These are phyloP conservation scores for Tenthredo livida DNA, from an alignment of 2,888 invertebrate species.

Conservation along the genomic window DNA sequence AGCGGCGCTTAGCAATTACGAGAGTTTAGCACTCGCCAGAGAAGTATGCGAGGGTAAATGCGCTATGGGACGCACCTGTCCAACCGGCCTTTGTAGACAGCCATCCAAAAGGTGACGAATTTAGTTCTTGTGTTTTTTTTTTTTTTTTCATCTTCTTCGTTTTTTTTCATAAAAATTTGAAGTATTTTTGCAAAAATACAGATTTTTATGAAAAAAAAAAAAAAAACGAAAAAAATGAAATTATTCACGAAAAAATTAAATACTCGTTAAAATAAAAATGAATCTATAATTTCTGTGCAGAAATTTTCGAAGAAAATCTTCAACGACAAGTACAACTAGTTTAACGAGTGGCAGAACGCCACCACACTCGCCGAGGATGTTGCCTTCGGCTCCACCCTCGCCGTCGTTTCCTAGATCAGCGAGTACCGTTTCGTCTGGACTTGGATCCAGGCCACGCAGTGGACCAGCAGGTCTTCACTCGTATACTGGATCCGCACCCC, in stretches of 20 bases:
- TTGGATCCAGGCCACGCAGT: slow-evolving; percentile 82
- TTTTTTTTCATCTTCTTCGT: background rate
- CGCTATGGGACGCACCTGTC: slow-evolving; percentile 90
- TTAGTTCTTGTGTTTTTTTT: slow-evolving; percentile 61
- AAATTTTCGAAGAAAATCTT: slow-evolving; percentile 74
- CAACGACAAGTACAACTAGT: slow-evolving; percentile 74
- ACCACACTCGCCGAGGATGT: slow-evolving; percentile 75
- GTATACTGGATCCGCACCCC: slow-evolving; percentile 87
- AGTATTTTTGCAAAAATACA: no score
- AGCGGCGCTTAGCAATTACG: slow-evolving; percentile 90
- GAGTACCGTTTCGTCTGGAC: slow-evolving; percentile 74
- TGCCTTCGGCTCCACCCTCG: slow-evolving; percentile 76
- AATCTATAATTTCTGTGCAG: slow-evolving; percentile 59
- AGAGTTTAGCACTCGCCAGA: slow-evolving; percentile 87
- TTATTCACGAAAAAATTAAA: no score
- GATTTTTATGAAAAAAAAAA: slow-evolving; percentile 57
- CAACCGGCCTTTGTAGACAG: slow-evolving; percentile 86
- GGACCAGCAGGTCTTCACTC: slow-evolving; percentile 90
- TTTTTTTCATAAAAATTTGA: no score
- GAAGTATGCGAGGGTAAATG: slow-evolving; percentile 94
- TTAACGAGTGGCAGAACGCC: slow-evolving; percentile 78
- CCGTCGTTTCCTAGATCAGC: slow-evolving; percentile 79
- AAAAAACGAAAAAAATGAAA: slow-evolving; percentile 56
- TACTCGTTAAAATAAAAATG: background rate
- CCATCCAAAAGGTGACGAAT: slow-evolving; percentile 76